Base-by-base conservation (phyloP, 1,140 invertebrate species). In the Luehdorfia chinensis region DNA sequence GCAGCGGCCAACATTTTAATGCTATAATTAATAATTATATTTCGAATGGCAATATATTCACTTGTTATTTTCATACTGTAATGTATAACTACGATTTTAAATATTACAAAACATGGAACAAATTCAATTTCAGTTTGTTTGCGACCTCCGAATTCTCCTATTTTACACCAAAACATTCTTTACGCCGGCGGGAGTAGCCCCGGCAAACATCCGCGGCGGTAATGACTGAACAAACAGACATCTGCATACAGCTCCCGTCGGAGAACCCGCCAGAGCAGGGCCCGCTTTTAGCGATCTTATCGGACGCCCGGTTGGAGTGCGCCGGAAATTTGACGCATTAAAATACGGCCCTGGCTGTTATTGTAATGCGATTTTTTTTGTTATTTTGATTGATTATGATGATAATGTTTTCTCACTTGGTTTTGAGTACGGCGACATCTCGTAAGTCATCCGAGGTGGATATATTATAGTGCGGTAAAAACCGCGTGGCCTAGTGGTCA, bases 201-300 rank as follows among this genome's bases (percentile, higher is more conserved):
- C 21, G 13, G 58, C 59, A 71, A 69, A 66, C 58, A 69, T 55
- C 58, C 53, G 52, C 50, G 31, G 28, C 56, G 34, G 63, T 80
- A 79, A 77, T 77, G 68, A 75, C 72, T 80, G 64, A 55, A 66
- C 76, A 78, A 76, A 80, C 66, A 77, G 52, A 63, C 60, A 80
- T 80, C 74, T 80, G 72, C 76, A 80, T 80, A 75, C 62, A 66
- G 39, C 61, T 37, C 23, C 55, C 48, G 34, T 11, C 50, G 45
- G 47, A 59, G 56, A 16, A 4, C 46, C 43, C 43, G 47, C 41
- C 49, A 14, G 48, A 23, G 30, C 49, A 34, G 31, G 8, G 34
- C 49, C 12, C 31, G 54, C 47, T 53, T 47, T 56, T 46, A 55
- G 19, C 45, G 45, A 58, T 59, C 66, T 61, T 59, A 56, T 58